phyloP scores from a whole-genome alignment of 1,140 invertebrate species.

The Papilio aristodemus region DNA sequence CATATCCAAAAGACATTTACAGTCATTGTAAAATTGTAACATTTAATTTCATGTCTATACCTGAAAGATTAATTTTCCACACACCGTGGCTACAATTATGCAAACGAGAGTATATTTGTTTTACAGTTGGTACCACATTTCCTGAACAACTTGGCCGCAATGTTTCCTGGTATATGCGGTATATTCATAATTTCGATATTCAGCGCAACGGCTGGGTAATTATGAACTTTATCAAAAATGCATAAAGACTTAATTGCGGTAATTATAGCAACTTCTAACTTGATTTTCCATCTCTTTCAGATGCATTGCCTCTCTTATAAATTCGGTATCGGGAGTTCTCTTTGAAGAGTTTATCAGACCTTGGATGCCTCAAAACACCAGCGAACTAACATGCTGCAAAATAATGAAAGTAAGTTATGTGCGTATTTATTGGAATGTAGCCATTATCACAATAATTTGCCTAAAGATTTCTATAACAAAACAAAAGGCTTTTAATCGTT shows the following conservation, averaged over 20 bases:
- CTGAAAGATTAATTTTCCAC: too few species aligned
- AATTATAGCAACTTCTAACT: background rate
- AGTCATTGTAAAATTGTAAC: too few species aligned
- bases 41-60: too few species aligned
- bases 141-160: slow-evolving; percentile 61
- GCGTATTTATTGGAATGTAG: too few species aligned
- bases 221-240: background rate
- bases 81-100: too few species aligned
- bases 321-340: slow-evolving; percentile 82
- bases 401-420: slow-evolving; percentile 66
- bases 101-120: slow-evolving; percentile 28
- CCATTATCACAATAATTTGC: too few species aligned
- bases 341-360: slow-evolving; percentile 83
- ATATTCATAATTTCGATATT: slow-evolving; percentile 75
- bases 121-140: slow-evolving; percentile 71
- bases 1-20: too few species aligned
- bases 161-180: slow-evolving; percentile 76
- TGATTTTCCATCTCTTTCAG: slow-evolving; percentile 58
- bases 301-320: slow-evolving; percentile 82
- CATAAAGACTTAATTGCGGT: background rate
- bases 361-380: slow-evolving; percentile 71
- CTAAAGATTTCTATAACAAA: too few species aligned
- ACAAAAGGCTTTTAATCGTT: too few species aligned
- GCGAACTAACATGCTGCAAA: slow-evolving; percentile 64
- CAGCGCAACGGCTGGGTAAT: slow-evolving; percentile 73